These are phyloP conservation scores for Chionomys nivalis DNA, from an alignment of 2,113 vertebrate species.

Conservation along the genomic window DNA sequence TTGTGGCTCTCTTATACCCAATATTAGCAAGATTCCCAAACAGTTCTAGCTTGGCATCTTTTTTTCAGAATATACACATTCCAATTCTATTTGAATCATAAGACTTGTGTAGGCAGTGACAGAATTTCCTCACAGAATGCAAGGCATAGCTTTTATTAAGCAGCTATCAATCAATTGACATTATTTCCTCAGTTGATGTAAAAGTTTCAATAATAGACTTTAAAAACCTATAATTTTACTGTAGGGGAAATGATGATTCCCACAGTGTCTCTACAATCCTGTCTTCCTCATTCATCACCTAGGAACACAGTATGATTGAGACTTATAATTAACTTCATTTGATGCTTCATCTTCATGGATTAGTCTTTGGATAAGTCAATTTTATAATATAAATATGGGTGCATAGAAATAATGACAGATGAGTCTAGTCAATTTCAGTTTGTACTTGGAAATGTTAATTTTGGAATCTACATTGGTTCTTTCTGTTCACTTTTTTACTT, in stretches of 20 bases:
- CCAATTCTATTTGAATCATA: background rate
- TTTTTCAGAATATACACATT: background rate
- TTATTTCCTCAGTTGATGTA: background rate
- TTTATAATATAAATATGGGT: background rate
- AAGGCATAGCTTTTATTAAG: background rate
- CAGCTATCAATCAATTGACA: background rate
- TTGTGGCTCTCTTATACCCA: background rate
- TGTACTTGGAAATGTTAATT: background rate
- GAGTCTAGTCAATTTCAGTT: background rate
- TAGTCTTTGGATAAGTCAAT: background rate
- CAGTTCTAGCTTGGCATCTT: background rate
- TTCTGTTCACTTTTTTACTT: background rate
- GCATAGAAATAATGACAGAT: background rate
- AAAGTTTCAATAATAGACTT: background rate
- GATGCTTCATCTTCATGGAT: background rate
- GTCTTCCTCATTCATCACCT: background rate
- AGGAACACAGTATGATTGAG: background rate
- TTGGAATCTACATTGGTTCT: background rate
- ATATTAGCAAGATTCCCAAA: background rate
- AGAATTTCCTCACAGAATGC: background rate
- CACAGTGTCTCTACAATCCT: background rate
- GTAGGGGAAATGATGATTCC: background rate
- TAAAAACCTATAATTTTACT: background rate
- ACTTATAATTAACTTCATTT: background rate
- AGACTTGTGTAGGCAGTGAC: background rate